Evolutionary conservation across 2,888 invertebrate genomes (phyloP), one percentile per base, ranked within the genome.

Genomic region (Monochamus alternatus): DNA sequence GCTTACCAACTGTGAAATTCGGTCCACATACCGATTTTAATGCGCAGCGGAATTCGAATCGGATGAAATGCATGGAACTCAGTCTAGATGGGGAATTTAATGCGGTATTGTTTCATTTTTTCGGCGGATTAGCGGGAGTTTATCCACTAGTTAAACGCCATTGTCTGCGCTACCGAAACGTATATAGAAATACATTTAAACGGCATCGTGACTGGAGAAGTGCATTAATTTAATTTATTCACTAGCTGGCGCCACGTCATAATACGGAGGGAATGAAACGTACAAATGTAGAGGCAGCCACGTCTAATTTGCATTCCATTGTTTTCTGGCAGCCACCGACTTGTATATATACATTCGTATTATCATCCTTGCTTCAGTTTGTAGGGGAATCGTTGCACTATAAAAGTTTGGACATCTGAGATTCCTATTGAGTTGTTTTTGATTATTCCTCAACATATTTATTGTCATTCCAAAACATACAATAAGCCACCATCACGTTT

Each of bases 1-100:
- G 65, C 66, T 59, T 59, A 31, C 58, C 58, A 58, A 47, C 73
- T 60, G 55, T 65, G 60, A 66, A 73, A 66, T 73, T 66, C 66
- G 59, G 12, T 73, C 47, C 43, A 59, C 43, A 73, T 64, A 65
- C 58, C 60, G 31, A 58, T 66, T 73, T 66, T 63, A 71, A 68
- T 59, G 22, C 47, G 32, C n/a, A 58, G 44, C 30, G 68, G 43
- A 68, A 58, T 38, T 43, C 58, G 59, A 68, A 44, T 43, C 38
- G 68, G 43, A 68, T 55, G 67, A 67, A 67, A 67, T 67, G 55
- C 67, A 43, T 32, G 38, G 38, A 67, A 63, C 38, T 10, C 51
- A 9, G 12, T 55, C 55, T 55, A 14, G 55, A 55, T 55, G 10
- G 12, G 55, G n/a, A 22, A 55, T 55, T 55, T 55, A 55, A 55